Percentiles rank a stretch among this genome's conserved stretches.
phyloP scores from a whole-genome alignment of 2,797 vertebrate genomes.

The Lagorchestes hirsutus region DNA sequence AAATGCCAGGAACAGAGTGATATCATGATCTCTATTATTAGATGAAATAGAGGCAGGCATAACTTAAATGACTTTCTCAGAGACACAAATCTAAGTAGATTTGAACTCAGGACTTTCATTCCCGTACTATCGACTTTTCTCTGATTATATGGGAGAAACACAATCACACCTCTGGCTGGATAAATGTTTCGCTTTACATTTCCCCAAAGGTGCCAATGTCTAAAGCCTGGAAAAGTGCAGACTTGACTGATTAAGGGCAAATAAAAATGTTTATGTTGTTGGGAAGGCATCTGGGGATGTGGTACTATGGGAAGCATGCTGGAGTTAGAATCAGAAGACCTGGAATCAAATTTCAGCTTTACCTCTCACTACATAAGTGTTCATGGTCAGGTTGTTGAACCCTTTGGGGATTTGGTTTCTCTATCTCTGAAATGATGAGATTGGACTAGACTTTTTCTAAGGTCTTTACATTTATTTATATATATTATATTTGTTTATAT shows the following conservation, averaged over 20 bases:
- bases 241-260: neutral
- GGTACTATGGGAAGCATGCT: neutral
- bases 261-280: neutral
- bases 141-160: neutral
- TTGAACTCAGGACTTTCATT: neutral
- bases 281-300: neutral
- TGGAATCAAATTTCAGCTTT: neutral
- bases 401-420: neutral
- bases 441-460: neutral
- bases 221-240: neutral
- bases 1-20: neutral
- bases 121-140: neutral
- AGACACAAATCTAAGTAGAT: neutral
- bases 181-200: neutral
- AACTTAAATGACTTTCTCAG: neutral
- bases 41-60: neutral
- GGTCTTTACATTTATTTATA: neutral
- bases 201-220: neutral
- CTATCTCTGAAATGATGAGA: neutral
- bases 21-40: neutral
- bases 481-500: neutral
- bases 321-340: neutral
- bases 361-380: neutral
- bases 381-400: neutral
- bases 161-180: neutral